Conservation (phyloP, 2,888 invertebrate genomes). For the Eupithecia inturbata region DNA sequence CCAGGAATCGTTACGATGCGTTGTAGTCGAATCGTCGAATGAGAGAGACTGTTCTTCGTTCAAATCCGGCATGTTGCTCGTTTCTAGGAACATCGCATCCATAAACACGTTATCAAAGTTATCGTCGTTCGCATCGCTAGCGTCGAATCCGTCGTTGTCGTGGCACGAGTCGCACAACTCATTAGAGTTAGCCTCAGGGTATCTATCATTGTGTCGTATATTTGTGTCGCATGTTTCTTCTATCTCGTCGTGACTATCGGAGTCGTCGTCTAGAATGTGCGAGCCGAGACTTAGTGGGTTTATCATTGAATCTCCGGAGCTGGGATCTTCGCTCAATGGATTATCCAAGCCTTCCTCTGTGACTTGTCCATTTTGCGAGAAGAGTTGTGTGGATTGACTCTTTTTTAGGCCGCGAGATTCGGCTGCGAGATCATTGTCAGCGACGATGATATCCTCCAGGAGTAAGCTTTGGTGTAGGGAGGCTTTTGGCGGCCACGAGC, state of each 20-base stretch:
- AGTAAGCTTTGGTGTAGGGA: slow-evolving; percentile 67
- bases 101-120: slow-evolving; percentile 72
- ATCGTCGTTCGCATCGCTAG: slow-evolving; percentile 53
- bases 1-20: slow-evolving; percentile 68
- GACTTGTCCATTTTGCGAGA: slow-evolving; percentile 41
- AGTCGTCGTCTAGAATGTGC: slow-evolving; percentile 49
- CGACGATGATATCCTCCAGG: slow-evolving; percentile 41
- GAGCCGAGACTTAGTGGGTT: slow-evolving; percentile 56
- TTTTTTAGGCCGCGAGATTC: slow-evolving; percentile 58
- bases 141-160: slow-evolving; percentile 28
- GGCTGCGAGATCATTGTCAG: slow-evolving; percentile 57
- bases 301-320: slow-evolving; percentile 45
- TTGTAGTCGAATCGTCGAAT: slow-evolving; percentile 64
- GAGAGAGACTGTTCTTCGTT: slow-evolving; percentile 75
- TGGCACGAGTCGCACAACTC: slow-evolving; percentile 45
- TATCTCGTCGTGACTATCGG: slow-evolving; percentile 44
- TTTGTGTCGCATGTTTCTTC: slow-evolving; percentile 68
- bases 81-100: slow-evolving; percentile 70
- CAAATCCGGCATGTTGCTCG: slow-evolving; percentile 71
- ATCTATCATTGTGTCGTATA: slow-evolving; percentile 75
- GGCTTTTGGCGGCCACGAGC: slow-evolving; percentile 40
- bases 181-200: slow-evolving; percentile 71
- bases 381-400: slow-evolving; percentile 64
- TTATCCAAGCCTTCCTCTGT: slow-evolving; percentile 25
- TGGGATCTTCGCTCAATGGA: slow-evolving; percentile 43